Percentiles rank a stretch among this genome's conserved stretches.
Evolutionary conservation across 2,888 invertebrate species (phyloP).

Genomic region (Metacarcinus magister): DNA sequence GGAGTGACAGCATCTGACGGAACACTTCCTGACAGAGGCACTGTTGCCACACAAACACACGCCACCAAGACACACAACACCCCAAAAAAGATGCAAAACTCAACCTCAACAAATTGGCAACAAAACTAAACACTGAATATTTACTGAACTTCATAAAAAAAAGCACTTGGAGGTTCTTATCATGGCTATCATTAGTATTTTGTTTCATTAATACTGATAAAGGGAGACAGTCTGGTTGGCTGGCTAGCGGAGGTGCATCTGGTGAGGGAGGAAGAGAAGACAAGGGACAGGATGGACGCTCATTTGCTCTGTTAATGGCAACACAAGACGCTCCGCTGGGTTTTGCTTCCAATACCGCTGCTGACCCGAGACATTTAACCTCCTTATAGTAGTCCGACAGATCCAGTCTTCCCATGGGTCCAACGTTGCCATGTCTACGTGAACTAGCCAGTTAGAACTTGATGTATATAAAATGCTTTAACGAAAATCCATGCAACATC

Average conservation of each 20-base stretch:
- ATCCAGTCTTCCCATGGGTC: too few relatives aligned
- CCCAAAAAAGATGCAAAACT: not conserved
- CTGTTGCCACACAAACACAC: slow-evolving; percentile 31
- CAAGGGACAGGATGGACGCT: not conserved
- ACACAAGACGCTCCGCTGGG: slow-evolving; percentile 38
- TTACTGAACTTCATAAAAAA: not conserved
- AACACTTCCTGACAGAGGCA: slow-evolving; percentile 56
- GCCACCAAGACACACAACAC: slow-evolving; percentile 1
- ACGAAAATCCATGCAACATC: too few relatives aligned
- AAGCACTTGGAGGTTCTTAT: not conserved
- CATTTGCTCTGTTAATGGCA: slow-evolving; percentile 46
- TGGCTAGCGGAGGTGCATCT: not conserved
- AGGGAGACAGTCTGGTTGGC: not conserved
- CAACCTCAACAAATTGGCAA: not conserved
- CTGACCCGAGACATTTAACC: slow-evolving; percentile 46
- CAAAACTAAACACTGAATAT: not conserved
- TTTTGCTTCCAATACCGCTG: not conserved
- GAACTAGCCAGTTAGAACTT: too few relatives aligned
- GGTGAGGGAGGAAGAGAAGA: not conserved
- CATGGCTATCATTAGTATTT: not conserved
- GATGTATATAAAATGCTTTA: too few relatives aligned
- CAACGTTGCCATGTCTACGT: too few relatives aligned
- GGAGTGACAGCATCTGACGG: slow-evolving; percentile 40
- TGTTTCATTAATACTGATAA: slow-evolving; percentile 3
- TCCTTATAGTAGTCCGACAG: too few relatives aligned